Evolutionary conservation across 2,113 vertebrate genomes (phyloP), one percentile per base, ranked within the genome.

Genomic region (Pseudopodoces humilis): DNA sequence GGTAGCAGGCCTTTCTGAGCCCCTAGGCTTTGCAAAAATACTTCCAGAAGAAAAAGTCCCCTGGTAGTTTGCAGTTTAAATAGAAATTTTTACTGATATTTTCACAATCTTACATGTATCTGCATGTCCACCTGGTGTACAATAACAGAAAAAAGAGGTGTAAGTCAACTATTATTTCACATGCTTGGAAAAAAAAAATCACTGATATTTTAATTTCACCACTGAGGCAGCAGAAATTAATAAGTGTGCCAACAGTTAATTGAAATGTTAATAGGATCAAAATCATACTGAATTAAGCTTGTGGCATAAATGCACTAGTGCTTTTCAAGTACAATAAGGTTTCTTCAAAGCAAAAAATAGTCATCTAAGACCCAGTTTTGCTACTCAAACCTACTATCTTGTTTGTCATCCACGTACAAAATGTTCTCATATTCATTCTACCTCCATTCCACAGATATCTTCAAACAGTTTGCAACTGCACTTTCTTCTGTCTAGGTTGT

Each of bases 301-400:
- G 11, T 4, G 0, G 4, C 56, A 24, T 9, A 65, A 59, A 27
- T 31, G 31, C 1, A 49, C 5, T 23, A 37, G 28, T 9, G 4
- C 44, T 83, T 64, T 90, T 72, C 55, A 69, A 9, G 7, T 56
- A 33, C 5, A 44, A 19, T 30, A 33, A 53, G 2, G 3, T 30
- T 69, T 83, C 30, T 77, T 27, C 22, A 49, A 64, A 83, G 13
- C 7, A n/a, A 68, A 85, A n/a, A 59, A 43, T 16, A 35, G 46
- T 27, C 3, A 43, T 27, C 7, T 31, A 28, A 74, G n/a, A 44
- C 3, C 4, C 17, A 72, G 28, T 49, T 25, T 62, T 77, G 2
- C n/a, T 49, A 30, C 6, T 37, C 3, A 0, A 83, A 47, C 7
- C 2, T 52, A n/a, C 16, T 20, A 4, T 39, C 24, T 13, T 49